These are phyloP conservation scores for Ceuthmochares aereus DNA, from an alignment of 2,113 vertebrate genomes.

Conservation along the genomic window DNA sequence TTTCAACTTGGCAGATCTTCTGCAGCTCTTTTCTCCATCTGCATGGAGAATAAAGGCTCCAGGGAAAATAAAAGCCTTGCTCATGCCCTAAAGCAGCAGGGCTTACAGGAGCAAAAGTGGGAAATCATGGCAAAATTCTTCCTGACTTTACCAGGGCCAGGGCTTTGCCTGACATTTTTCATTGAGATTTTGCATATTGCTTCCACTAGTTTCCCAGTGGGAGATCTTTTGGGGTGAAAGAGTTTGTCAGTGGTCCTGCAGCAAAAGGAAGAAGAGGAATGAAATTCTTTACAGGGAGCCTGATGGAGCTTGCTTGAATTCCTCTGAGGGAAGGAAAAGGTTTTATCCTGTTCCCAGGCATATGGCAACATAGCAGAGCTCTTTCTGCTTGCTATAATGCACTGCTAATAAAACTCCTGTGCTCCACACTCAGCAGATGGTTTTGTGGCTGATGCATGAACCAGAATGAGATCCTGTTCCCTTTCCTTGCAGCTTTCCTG, in stretches of 20 bases:
- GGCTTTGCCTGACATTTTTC: background rate
- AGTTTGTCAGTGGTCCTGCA: background rate
- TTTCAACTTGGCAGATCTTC: background rate
- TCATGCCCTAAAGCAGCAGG: background rate
- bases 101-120: background rate
- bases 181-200: background rate
- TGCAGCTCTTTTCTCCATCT: slow-evolving; percentile 5
- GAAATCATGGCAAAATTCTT: background rate
- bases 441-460: slow-evolving; percentile 45
- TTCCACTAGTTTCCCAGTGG: background rate
- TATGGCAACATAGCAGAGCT: slow-evolving; percentile 2
- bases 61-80: background rate
- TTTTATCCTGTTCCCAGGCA: background rate
- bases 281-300: background rate
- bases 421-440: slow-evolving; percentile 19
- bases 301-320: background rate
- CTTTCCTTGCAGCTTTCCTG: slow-evolving; percentile 2
- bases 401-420: slow-evolving; percentile 36
- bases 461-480: slow-evolving; percentile 28
- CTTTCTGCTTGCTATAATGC: slow-evolving; percentile 36
- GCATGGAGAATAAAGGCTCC: background rate
- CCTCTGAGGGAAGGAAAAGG: background rate
- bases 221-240: background rate
- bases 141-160: background rate
- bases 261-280: background rate